Evolutionary conservation across 1,140 invertebrate genomes (phyloP), one percentile per base, ranked within the genome.

Genomic region (Ceratina japonica): DNA sequence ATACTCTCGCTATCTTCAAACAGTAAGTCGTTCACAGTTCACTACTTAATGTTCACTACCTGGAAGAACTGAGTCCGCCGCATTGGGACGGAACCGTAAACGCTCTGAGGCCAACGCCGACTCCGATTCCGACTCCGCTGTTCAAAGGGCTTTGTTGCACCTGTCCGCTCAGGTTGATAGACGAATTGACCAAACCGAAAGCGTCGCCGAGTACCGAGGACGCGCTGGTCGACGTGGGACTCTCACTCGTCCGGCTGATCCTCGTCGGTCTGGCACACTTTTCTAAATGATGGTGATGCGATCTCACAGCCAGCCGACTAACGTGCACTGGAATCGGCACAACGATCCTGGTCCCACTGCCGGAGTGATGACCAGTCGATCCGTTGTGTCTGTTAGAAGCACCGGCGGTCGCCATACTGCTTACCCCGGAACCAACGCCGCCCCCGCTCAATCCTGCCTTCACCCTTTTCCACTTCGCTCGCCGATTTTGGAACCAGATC

Each of bases 401-500:
- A 83, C 22, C 89, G 81, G 8, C 85, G 93, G 54, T 92, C 93
- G 58, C 77, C 78, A 76, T 73, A 49, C 90, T 93, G 70, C 92
- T 59, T 2, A 77, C 74, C 22, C 91, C 92, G 77, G 92, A 70
- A 13, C 82, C 31, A 93, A 94, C 58, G 93, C 95, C 51, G 0
- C 87, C 85, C 2, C 94, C 93, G 1, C 95, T 95, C 31, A 96
- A 91, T 2, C 97, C 97, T 0, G 98, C 97, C 93, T 99, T 99
- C 0, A 98, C 97, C 0, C 98, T 93, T 93, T 99, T 99, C 98
- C 98, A 99, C 92, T 99, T 99, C 15, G 98, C 98, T n/a, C 98
- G 94, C 1, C 98, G 95, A 90, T 99, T 99, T 94, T 99, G 98
- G 90, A 99, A 99, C 98, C 98, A 99, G 80, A 99, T 99, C 94